These are phyloP conservation scores for Epistrophella euchroma DNA, from an alignment of 2,888 invertebrate species.

Conservation along the genomic window DNA sequence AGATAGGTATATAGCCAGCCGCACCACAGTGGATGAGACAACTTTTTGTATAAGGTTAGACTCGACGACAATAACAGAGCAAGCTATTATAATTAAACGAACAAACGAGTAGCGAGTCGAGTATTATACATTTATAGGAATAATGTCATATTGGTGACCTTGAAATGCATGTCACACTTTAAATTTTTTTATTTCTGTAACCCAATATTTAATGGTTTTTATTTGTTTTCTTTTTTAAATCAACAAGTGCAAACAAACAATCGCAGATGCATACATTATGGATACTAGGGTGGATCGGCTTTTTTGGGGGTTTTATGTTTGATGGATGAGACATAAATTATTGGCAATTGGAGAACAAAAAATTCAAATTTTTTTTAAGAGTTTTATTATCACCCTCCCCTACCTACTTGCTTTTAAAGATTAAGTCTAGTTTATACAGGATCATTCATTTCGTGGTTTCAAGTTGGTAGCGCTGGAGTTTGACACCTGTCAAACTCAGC, in stretches of 20 bases:
- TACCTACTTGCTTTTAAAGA: no score
- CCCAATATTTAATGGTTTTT: conserved; percentile 30
- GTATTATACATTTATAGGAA: background rate
- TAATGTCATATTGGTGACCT: conserved; percentile 21
- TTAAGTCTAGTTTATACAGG: no score
- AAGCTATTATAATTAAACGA: conserved; percentile 5
- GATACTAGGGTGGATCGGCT: no score
- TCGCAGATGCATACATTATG: background rate
- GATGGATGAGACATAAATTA: no score
- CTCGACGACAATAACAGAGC: no score
- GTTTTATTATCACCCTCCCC: no score
- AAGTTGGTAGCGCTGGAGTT: no score
- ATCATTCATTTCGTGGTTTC: no score
- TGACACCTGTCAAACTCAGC: no score
- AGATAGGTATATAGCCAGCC: background rate
- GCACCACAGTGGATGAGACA: background rate
- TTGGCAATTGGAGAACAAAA: no score
- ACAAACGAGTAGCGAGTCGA: background rate
- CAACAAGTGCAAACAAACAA: conserved; percentile 1
- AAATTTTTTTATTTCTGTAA: conserved; percentile 33
- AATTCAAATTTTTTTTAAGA: no score
- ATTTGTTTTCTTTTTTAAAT: background rate
- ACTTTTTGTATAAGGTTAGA: background rate
- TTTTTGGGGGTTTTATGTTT: no score
- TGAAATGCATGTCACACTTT: conserved; percentile 45